phyloP scores from a whole-genome alignment of 2,888 invertebrate genomes.

The Campoplex nolae region DNA sequence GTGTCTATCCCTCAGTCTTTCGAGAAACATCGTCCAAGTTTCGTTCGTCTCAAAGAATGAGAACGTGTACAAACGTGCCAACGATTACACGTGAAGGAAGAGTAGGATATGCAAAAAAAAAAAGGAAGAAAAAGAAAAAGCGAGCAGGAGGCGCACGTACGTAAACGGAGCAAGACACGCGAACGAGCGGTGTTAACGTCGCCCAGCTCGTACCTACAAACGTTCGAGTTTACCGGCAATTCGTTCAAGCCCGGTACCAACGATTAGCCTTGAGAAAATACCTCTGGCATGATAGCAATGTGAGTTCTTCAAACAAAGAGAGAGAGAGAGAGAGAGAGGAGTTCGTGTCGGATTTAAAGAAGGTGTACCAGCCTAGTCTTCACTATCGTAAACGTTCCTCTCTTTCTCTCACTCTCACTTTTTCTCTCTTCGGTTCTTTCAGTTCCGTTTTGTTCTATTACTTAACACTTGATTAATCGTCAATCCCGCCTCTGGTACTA shows the following conservation, averaged over 20 bases:
- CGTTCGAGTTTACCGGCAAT: slow-evolving; percentile 69
- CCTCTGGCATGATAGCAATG: slow-evolving; percentile 61
- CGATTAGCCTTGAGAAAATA: slow-evolving; percentile 78
- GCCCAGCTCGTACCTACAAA: not conserved
- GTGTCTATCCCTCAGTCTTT: not conserved
- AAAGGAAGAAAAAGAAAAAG: not conserved
- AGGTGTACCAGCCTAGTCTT: slow-evolving; percentile 38
- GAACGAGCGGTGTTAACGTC: slow-evolving; percentile 63
- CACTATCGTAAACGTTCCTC: slow-evolving; percentile 19
- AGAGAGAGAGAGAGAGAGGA: slow-evolving; percentile 19
- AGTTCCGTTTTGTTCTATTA: not conserved
- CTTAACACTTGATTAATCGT: slow-evolving; percentile 6
- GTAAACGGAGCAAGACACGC: slow-evolving; percentile 77
- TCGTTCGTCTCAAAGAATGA: not conserved
- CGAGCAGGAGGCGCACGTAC: slow-evolving; percentile 65
- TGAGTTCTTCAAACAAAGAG: slow-evolving; percentile 17
- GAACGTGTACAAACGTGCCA: not conserved
- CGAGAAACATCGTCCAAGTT: slow-evolving; percentile 5
- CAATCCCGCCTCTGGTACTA: not conserved
- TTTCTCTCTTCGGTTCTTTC: not conserved
- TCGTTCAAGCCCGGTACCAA: slow-evolving; percentile 70
- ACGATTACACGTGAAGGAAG: slow-evolving; percentile 24
- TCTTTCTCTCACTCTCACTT: slow-evolving; percentile 8
- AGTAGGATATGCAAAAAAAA: not conserved
- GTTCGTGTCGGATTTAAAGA: slow-evolving; percentile 64